Conservation (phyloP, 2,113 vertebrate species). For the Plotosus lineatus region DNA sequence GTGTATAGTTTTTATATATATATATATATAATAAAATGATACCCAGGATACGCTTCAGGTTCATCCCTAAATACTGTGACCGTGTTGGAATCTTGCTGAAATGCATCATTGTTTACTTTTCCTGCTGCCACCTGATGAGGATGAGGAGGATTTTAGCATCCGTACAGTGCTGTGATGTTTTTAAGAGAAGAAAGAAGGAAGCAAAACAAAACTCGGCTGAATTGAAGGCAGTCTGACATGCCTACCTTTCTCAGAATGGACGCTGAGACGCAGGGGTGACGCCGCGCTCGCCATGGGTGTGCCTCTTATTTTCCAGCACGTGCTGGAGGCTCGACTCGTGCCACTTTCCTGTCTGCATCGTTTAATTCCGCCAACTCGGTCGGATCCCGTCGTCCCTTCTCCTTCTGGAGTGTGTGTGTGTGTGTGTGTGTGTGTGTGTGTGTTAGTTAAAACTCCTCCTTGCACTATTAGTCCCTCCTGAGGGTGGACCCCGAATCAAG, state of each 20-base stretch:
- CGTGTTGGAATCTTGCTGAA: too few relatives aligned
- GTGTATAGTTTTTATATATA: too few relatives aligned
- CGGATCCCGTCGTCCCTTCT: background rate
- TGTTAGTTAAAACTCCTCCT: background rate
- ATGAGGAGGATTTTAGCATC: too few relatives aligned
- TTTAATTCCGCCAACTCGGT: background rate
- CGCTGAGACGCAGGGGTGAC: background rate
- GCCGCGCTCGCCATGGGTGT: background rate
- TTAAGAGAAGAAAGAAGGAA: too few relatives aligned
- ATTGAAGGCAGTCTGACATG: slow-evolving; percentile 1
- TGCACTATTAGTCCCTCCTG: background rate
- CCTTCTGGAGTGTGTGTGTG: background rate
- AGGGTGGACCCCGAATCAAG: background rate
- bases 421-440: background rate
- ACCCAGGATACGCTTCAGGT: too few relatives aligned
- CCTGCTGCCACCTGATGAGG: background rate
- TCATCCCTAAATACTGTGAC: background rate
- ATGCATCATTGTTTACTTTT: background rate
- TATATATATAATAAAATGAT: too few relatives aligned
- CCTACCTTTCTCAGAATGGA: background rate
- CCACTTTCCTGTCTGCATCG: background rate
- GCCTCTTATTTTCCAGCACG: background rate
- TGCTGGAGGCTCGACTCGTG: background rate
- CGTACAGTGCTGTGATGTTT: too few relatives aligned
- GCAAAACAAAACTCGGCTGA: too few relatives aligned